Percentiles rank a stretch among this genome's conserved stretches.
These are phyloP conservation scores for Glyptemys insculpta DNA, from an alignment of 2,797 vertebrate genomes.

Conservation along the genomic window DNA sequence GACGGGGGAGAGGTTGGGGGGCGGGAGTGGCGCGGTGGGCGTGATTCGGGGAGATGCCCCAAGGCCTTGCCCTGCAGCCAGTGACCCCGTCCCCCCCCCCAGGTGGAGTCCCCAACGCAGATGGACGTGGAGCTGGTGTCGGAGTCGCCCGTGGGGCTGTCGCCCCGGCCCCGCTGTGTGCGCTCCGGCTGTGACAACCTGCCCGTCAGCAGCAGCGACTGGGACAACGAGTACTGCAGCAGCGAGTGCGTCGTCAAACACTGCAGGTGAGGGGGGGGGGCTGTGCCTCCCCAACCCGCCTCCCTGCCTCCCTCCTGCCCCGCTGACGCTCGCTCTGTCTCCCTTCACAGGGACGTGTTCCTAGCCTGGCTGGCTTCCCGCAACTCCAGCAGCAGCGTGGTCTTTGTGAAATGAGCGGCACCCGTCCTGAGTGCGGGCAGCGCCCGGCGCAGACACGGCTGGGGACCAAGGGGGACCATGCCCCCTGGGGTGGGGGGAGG, in stretches of 20 bases:
- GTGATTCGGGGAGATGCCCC: no score
- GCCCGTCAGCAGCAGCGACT: constrained; percentile 89
- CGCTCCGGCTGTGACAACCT: constrained; percentile 90
- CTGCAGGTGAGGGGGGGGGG: constrained; percentile 86
- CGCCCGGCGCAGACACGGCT: no score
- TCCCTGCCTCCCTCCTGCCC: background rate
- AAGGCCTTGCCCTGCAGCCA: no score
- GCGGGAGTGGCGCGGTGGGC: no score
- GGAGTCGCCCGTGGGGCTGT: constrained; percentile 79
- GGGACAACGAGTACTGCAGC: constrained; percentile 95
- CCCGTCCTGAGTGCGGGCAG: no score
- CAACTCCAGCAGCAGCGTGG: constrained; percentile 83
- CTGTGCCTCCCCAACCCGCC: background rate
- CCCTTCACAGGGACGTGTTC: constrained; percentile 85
- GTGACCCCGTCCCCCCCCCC: background rate
- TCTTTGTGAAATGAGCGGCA: constrained; percentile 85
- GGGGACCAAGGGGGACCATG: background rate
- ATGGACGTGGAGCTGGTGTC: constrained; percentile 91
- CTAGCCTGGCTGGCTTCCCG: constrained; percentile 89
- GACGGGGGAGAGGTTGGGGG: no score
- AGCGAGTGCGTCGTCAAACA: constrained; percentile 94
- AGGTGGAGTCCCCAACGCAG: constrained; percentile 80
- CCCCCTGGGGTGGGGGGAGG: background rate
- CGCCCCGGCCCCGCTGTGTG: constrained; percentile 84
- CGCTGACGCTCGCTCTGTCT: background rate